These are phyloP conservation scores for Macrotrachela quadricornifera DNA, from an alignment of 1,140 invertebrate genomes.

Conservation along the genomic window DNA sequence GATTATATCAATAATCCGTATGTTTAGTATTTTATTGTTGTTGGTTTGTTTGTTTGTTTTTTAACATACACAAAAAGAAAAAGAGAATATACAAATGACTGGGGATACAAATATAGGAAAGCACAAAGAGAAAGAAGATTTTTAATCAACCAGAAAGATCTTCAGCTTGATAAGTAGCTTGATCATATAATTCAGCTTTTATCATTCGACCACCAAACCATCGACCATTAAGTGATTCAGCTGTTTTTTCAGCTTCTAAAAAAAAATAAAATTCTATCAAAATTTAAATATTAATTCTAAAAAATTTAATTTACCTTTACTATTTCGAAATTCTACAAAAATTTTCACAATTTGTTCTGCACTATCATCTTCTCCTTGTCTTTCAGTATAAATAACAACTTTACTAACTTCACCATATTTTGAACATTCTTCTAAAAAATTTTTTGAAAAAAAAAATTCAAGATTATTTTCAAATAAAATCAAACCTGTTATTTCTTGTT, in stretches of 20 bases:
- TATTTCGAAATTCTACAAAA: slow-evolving; percentile 74
- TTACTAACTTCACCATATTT: slow-evolving; percentile 55
- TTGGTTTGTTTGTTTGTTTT: no score
- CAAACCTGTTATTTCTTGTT: slow-evolving; percentile 93
- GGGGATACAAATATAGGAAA: no score
- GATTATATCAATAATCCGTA: no score
- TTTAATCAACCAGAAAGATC: no score
- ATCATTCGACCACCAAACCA: slow-evolving; percentile 85
- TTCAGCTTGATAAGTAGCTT: slow-evolving; percentile 20
- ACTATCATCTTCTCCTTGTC: slow-evolving; percentile 69
- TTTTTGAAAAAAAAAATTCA: background rate
- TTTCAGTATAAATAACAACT: slow-evolving; percentile 93
- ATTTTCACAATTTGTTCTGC: slow-evolving; percentile 86
- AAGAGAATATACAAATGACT: no score
- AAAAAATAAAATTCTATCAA: no score
- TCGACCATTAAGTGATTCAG: slow-evolving; percentile 64
- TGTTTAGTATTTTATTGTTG: no score
- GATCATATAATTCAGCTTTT: slow-evolving; percentile 78
- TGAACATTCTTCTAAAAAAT: slow-evolving; percentile 12
- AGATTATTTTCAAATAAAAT: slow-evolving; percentile 33
- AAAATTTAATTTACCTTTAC: background rate
- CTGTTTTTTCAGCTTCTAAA: slow-evolving; percentile 52
- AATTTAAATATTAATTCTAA: no score
- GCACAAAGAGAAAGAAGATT: no score
- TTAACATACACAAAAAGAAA: no score